Percentiles rank a stretch among this genome's conserved stretches.
Conservation (phyloP, 2,113 vertebrate genomes). For the Lampris megalopsis region DNA sequence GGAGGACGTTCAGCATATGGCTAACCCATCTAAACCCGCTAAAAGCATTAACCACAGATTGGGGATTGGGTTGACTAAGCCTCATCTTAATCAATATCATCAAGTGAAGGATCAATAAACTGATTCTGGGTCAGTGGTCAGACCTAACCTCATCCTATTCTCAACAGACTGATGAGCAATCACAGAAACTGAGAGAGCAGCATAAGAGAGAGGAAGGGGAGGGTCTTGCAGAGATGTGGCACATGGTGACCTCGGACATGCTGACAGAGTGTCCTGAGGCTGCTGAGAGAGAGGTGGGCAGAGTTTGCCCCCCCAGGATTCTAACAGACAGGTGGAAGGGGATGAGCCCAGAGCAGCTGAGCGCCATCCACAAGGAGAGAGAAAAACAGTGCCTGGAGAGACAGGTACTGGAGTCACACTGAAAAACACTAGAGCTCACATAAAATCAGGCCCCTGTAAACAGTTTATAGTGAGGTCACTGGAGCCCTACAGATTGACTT, state of each 20-base stretch:
- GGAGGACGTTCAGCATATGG: conserved; percentile 34
- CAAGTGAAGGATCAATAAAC: conserved; percentile 24
- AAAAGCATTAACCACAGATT: conserved; percentile 34
- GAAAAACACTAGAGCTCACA: neutral
- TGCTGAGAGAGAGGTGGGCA: conserved; percentile 37
- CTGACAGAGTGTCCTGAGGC: conserved; percentile 79
- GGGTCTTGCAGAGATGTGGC: conserved; percentile 70
- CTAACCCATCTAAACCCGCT: conserved; percentile 9
- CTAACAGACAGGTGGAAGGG: conserved; percentile 82
- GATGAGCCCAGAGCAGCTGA: conserved; percentile 78
- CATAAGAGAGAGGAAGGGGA: conserved; percentile 59
- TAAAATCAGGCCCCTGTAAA: neutral
- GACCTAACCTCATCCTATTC: neutral
- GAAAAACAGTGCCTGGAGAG: conserved; percentile 68
- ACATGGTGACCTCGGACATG: conserved; percentile 81
- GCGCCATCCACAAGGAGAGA: conserved; percentile 70
- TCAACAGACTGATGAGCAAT: conserved; percentile 73
- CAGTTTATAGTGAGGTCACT: neutral
- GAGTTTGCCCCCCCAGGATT: conserved; percentile 38
- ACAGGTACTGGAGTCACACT: conserved; percentile 66
- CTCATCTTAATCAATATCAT: conserved; percentile 13
- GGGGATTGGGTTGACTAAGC: neutral
- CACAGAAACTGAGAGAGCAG: conserved; percentile 58
- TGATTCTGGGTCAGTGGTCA: conserved; percentile 15
- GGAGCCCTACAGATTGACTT: neutral